phyloP scores from a whole-genome alignment of 2,888 invertebrate genomes.

The Serrognathus titanus region DNA sequence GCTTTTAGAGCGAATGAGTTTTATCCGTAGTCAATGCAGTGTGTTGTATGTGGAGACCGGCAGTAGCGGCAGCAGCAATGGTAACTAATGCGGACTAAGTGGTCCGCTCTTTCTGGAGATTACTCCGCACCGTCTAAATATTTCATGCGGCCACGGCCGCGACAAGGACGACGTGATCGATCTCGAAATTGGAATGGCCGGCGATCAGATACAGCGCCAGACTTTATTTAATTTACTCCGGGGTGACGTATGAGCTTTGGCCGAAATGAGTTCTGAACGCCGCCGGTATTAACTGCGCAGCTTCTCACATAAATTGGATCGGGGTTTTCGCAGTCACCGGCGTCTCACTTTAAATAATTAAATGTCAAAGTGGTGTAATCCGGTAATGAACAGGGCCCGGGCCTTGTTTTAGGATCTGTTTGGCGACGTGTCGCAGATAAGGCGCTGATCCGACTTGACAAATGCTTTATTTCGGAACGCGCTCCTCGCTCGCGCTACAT shows the following conservation, averaged over 20 bases:
- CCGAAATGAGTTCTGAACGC: constrained; percentile 41
- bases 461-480: constrained; percentile 32
- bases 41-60: constrained; percentile 28
- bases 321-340: constrained; percentile 40
- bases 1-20: constrained; percentile 40
- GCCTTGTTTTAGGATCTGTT: constrained; percentile 41
- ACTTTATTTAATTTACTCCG: constrained; percentile 47
- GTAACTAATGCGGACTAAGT: constrained; percentile 47
- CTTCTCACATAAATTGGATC: constrained; percentile 45
- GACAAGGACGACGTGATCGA: constrained; percentile 40
- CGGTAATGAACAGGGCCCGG: constrained; percentile 42
- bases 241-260: constrained; percentile 44
- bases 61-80: constrained; percentile 19
- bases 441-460: constrained; percentile 39
- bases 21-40: constrained; percentile 35
- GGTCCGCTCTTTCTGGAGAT: constrained; percentile 46
- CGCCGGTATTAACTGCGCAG: constrained; percentile 33
- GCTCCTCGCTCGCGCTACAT: not conserved
- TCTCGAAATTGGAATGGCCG: constrained; percentile 43
- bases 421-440: constrained; percentile 39
- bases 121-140: constrained; percentile 46
- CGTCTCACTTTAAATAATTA: constrained; percentile 48
- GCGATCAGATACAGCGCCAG: constrained; percentile 43
- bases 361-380: constrained; percentile 46
- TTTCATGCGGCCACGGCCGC: constrained; percentile 41